Evolutionary conservation across 2,888 invertebrate species (phyloP), one percentile per base, ranked within the genome.

Genomic region (Drosophila neonasuta): DNA sequence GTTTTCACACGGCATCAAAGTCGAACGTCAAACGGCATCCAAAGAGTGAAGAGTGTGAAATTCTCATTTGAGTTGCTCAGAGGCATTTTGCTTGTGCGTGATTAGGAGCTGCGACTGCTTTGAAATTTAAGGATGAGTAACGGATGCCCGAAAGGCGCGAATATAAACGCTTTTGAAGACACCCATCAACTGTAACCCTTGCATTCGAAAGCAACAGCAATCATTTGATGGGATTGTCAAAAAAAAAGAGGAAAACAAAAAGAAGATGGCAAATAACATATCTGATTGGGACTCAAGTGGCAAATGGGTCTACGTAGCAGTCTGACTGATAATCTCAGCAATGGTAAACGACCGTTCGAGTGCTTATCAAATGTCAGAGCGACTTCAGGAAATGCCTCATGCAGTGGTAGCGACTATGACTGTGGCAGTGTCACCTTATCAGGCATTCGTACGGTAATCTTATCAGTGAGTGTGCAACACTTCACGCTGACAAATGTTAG

Each of bases 401-500:
- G 36, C 17, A 0, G n/a, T n/a, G 36, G 36, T 9, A 30, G 30
- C 20, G 4, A 4, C 5, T 5, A 5, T 5, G 5, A 24, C 39
- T 39, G 39, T 15, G 15, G 34, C 46, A n/a, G 1, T 3, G 36
- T 11, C 39, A 41, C 51, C 64, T 67, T 84, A 81, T 84, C 84
- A 65, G 57, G 17, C 36, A 54, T 24, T 24, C 24, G 15, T 1
- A 32, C 56, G 65, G 73, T 71, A 77, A 81, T 81, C 81, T 81
- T 81, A 81, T 81, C 81, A 70, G 59, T 30, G 54, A 69, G 54
- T 68, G 69, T 68, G 69, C 74, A 71, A 73, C 84, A 77, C 84
- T 79, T 73, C 58, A 62, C 64, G 68, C 77, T 81, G 79, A 74
- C 81, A 84, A 84, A 81, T 81, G 77, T 77, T 77, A 72, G 81